These are phyloP conservation scores for Caloenas nicobarica DNA, from an alignment of 2,113 vertebrate genomes.

Conservation along the genomic window DNA sequence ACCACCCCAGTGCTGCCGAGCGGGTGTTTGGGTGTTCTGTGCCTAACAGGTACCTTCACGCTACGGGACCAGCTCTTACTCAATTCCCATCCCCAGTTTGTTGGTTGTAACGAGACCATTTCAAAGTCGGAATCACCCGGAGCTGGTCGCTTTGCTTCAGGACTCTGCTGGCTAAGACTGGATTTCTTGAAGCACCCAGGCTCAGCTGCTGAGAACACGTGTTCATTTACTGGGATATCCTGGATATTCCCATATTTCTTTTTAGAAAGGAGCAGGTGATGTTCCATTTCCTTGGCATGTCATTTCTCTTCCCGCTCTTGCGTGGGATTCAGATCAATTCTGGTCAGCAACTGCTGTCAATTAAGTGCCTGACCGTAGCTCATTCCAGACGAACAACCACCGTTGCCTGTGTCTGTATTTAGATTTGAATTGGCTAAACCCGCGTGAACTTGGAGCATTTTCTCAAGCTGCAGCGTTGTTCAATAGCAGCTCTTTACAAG, in stretches of 20 bases:
- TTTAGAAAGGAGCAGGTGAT: neutral
- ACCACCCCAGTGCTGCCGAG: neutral
- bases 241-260: fast-evolving
- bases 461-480: neutral
- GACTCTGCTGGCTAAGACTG: fast-evolving
- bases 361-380: neutral
- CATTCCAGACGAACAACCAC: neutral
- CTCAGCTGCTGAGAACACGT: fast-evolving
- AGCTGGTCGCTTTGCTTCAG: neutral
- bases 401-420: fast-evolving
- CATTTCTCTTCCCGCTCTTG: neutral
- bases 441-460: neutral
- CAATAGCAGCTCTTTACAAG: neutral
- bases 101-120: neutral
- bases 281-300: neutral
- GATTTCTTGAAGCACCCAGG: fast-evolving
- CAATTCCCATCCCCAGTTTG: neutral
- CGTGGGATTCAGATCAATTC: neutral
- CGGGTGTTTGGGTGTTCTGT: neutral
- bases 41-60: fast-evolving
- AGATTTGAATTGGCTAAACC: neutral
- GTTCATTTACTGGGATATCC: neutral
- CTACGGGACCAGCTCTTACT: fast-evolving
- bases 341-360: neutral
- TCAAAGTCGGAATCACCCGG: neutral